Evolutionary conservation across 2,888 invertebrate genomes (phyloP).

Genomic region (Branchipolynoe longqiensis): DNA sequence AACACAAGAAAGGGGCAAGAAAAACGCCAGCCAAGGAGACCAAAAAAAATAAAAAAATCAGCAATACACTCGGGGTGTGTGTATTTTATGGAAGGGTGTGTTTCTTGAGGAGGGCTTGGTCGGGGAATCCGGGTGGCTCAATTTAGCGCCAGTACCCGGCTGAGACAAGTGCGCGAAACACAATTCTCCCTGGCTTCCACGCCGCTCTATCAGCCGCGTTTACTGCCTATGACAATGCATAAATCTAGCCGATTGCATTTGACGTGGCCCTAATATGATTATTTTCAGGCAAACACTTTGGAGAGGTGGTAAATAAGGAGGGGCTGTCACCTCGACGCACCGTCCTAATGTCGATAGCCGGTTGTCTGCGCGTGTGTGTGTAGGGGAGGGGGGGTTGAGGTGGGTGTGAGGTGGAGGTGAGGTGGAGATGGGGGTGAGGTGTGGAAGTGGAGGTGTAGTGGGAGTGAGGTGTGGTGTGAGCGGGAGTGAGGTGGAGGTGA

Average conservation of each 20-base stretch:
- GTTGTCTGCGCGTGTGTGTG: background rate
- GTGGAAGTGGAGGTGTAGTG: background rate
- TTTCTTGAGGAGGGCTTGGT: slow-evolving; percentile 6
- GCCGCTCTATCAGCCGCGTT: slow-evolving; percentile 31
- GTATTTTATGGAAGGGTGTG: too few relatives aligned
- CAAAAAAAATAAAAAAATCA: slow-evolving; percentile 38
- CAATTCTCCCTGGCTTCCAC: slow-evolving; percentile 37
- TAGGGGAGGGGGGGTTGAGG: too few relatives aligned
- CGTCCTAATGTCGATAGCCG: slow-evolving; percentile 9
- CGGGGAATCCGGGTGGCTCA: slow-evolving; percentile 51
- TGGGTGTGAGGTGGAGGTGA: background rate
- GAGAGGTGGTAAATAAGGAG: slow-evolving; percentile 55
- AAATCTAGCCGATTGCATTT: slow-evolving; percentile 54
- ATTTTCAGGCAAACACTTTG: slow-evolving; percentile 56
- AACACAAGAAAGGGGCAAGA: slow-evolving; percentile 45
- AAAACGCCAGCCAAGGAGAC: background rate
- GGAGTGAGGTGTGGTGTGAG: background rate
- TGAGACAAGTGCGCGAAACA: slow-evolving; percentile 50
- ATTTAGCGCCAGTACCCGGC: slow-evolving; percentile 2
- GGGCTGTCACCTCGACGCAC: slow-evolving; percentile 21
- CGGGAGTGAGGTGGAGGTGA: background rate
- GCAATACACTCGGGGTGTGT: slow-evolving; percentile 44
- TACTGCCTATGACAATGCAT: slow-evolving; percentile 54
- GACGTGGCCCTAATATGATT: slow-evolving; percentile 53
- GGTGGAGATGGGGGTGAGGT: background rate